phyloP scores from a whole-genome alignment of 1,140 invertebrate species.

The Cheumatopsyche charites region DNA sequence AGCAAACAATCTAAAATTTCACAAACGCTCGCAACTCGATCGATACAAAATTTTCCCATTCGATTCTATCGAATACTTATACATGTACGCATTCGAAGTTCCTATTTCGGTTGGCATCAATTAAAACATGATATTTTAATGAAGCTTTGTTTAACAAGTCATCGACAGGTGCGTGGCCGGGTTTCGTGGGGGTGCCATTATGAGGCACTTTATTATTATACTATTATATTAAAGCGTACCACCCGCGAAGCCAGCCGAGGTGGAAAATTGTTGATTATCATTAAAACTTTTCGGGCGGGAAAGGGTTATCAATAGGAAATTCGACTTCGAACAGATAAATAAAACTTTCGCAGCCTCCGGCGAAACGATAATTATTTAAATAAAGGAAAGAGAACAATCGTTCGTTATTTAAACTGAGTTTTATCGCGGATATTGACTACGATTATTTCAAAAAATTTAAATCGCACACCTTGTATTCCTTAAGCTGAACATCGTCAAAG shows the following conservation, averaged over 20 bases:
- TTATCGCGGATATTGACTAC: too few relatives aligned
- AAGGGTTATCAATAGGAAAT: slow-evolving; percentile 21
- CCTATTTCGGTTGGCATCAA: slow-evolving; percentile 20
- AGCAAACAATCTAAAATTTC: too few relatives aligned
- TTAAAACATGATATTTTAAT: slow-evolving; percentile 27
- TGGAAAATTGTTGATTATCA: slow-evolving; percentile 35
- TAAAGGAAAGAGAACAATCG: not conserved
- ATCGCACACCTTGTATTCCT: too few relatives aligned
- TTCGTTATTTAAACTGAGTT: too few relatives aligned
- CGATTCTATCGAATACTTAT: too few relatives aligned
- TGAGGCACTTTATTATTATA: slow-evolving; percentile 23
- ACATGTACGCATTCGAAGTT: not conserved
- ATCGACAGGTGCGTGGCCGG: slow-evolving; percentile 12
- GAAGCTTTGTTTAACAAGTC: slow-evolving; percentile 31
- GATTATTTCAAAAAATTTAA: too few relatives aligned
- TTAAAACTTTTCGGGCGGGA: slow-evolving; percentile 22
- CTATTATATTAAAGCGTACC: slow-evolving; percentile 10
- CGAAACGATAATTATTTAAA: slow-evolving; percentile 9
- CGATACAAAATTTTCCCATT: too few relatives aligned
- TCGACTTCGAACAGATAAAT: slow-evolving; percentile 15
- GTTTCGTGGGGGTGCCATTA: not conserved
- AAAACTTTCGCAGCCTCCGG: not conserved
- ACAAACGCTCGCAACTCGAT: too few relatives aligned
- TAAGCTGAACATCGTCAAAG: too few relatives aligned
- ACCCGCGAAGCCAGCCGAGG: slow-evolving; percentile 3